Base-by-base conservation (phyloP, 2,888 invertebrate genomes). In the Hyposoter didymator region DNA sequence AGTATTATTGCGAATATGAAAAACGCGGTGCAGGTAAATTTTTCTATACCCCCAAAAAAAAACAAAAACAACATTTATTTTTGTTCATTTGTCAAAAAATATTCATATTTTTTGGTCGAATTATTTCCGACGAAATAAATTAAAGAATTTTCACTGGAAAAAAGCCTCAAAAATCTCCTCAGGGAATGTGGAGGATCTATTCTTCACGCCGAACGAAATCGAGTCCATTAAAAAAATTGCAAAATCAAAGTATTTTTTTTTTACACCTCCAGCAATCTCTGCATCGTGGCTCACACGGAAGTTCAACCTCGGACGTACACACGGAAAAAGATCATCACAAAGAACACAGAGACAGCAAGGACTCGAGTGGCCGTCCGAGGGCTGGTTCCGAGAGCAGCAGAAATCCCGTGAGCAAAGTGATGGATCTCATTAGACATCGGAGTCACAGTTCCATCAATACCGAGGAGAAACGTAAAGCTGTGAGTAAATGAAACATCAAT, bases 321-420 rank as follows among this genome's bases (percentile, higher is more conserved):
- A 89, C 90, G 1, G 93, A 93, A 28, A 92, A 90, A 81, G 92
- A 92, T 62, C 90, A 91, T 76, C 91, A 91, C 49, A 89, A 85
- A 75, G 92, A 92, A 8, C 89, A 89, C 80, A 88, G 88, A 70
- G 90, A 89, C 28, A 64, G 85, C 49, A 89, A 89, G 72, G 90
- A 90, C 66, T 89, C 90, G 2, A 87, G 88, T 69, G 90, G 89
- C 49, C 88, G 93, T 75, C 92, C 92, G 2, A 88, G 93, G 87
- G 90, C 93, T 45, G 93, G 93, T 7, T 96, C 96, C 0, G 95
- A 96, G 89, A 95, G 94, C 78, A 95, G 94, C 88, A 94, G 95
- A 88, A 97, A 97, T 90, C 97, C 98, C 2, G 98, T 98, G 95
- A 97, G 97, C 87, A 98, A 98, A 95, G 98, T 98, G 73, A 98